These are phyloP conservation scores for Orthonevra nobilis DNA, from an alignment of 2,888 invertebrate genomes.

Conservation along the genomic window DNA sequence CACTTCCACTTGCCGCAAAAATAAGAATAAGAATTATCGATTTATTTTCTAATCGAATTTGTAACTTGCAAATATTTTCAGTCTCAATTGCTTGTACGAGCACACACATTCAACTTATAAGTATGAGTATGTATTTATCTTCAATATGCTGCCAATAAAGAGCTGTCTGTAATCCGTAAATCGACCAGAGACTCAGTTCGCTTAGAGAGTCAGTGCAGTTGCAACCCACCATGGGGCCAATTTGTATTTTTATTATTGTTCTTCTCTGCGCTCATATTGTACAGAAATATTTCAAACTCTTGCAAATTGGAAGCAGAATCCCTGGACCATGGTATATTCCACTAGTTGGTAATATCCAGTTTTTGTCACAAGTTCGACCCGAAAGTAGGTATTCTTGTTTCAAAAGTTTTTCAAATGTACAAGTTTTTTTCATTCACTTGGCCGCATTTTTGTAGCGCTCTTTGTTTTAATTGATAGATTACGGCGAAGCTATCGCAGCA, in stretches of 20 bases:
- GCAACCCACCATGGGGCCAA: slow-evolving; percentile 16
- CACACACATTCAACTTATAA: too few species aligned
- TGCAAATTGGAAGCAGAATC: slow-evolving; percentile 73
- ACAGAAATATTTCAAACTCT: slow-evolving; percentile 71
- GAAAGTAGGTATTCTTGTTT: slow-evolving; percentile 76
- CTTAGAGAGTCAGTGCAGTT: slow-evolving; percentile 10
- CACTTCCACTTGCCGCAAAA: too few species aligned
- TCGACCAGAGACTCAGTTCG: neutral
- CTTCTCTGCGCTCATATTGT: slow-evolving; percentile 44
- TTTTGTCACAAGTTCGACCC: slow-evolving; percentile 76
- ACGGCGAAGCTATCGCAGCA: slow-evolving; percentile 73
- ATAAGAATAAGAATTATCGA: too few species aligned
- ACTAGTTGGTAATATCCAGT: slow-evolving; percentile 77
- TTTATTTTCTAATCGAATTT: too few species aligned
- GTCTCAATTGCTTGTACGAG: too few species aligned
- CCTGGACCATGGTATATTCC: slow-evolving; percentile 78
- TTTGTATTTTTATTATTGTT: slow-evolving; percentile 38
- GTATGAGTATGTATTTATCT: neutral
- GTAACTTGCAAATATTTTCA: too few species aligned
- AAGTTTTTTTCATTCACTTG: too few species aligned
- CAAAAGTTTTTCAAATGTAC: too few species aligned
- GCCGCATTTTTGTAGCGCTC: slow-evolving; percentile 73
- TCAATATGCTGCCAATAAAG: neutral
- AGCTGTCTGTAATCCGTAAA: neutral
- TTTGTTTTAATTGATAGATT: slow-evolving; percentile 74